Conservation (phyloP, 2,113 vertebrate genomes). For the Crotophaga sulcirostris region DNA sequence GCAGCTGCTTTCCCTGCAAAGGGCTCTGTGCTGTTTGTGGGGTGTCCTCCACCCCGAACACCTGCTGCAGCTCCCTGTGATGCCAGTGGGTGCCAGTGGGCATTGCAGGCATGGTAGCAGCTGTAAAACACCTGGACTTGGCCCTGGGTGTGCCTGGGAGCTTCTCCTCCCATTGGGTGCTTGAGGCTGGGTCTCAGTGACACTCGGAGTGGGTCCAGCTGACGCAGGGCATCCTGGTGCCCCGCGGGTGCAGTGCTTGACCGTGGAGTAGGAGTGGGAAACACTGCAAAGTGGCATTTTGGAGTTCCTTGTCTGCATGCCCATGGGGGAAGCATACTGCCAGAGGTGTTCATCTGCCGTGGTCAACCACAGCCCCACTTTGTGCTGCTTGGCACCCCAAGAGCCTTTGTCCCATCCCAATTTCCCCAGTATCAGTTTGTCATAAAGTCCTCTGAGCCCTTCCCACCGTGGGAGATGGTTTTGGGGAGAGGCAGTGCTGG, state of each 20-base stretch:
- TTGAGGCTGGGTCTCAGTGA: not conserved
- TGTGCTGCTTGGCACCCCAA: not conserved
- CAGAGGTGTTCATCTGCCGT: not conserved
- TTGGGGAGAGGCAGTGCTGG: not conserved
- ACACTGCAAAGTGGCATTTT: not conserved
- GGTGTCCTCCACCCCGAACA: rapidly evolving
- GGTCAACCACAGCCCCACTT: not conserved
- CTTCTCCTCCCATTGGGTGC: not conserved
- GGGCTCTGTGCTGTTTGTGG: not conserved
- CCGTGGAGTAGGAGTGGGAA: not conserved
- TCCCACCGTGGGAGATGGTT: not conserved
- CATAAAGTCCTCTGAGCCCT: not conserved
- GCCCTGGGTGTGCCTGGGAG: not conserved
- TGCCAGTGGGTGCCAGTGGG: not conserved
- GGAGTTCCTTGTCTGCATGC: not conserved
- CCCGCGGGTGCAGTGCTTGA: rapidly evolving
- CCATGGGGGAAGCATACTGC: rapidly evolving
- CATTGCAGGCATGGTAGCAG: not conserved
- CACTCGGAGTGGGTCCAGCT: rapidly evolving
- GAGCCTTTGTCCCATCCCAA: not conserved
- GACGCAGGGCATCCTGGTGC: not conserved
- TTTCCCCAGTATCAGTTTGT: not conserved
- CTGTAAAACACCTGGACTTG: not conserved
- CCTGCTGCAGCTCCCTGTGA: rapidly evolving
- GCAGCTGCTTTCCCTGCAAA: not conserved